These are phyloP conservation scores for Chironomus tentans DNA, from an alignment of 2,888 invertebrate genomes.

Conservation along the genomic window DNA sequence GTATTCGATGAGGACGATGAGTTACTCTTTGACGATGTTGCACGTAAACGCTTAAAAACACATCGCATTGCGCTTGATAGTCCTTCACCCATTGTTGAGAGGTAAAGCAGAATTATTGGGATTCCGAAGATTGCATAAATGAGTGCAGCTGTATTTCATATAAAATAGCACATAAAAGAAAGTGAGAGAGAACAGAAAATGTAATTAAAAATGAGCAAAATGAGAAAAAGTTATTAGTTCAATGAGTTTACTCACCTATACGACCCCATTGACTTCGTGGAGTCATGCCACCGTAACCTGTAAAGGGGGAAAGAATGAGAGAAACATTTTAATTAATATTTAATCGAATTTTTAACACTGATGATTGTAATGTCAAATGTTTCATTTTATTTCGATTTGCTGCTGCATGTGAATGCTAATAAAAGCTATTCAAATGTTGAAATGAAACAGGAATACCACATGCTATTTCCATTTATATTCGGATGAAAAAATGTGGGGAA, in stretches of 20 bases:
- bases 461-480: neutral
- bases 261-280: constrained; percentile 69
- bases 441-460: neutral
- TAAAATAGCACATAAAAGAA: constrained; percentile 7
- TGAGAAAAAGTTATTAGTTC: neutral
- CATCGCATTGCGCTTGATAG: constrained; percentile 69
- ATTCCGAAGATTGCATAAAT: constrained; percentile 79
- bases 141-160: constrained; percentile 56
- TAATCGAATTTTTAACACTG: neutral
- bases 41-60: constrained; percentile 53
- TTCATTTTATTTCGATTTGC: neutral
- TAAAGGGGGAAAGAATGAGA: constrained; percentile 31
- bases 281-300: constrained; percentile 78
- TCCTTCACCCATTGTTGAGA: constrained; percentile 78
- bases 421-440: neutral
- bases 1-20: constrained; percentile 31
- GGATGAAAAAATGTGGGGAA: neutral
- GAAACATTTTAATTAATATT: constrained; percentile 22
- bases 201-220: neutral
- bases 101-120: constrained; percentile 77
- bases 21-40: constrained; percentile 30
- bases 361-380: no score
- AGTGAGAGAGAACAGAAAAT: neutral
- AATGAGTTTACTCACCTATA: constrained; percentile 7
- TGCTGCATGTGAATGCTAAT: no score